phyloP scores from a whole-genome alignment of 2,113 vertebrate genomes.

The Pao palembangensis region DNA sequence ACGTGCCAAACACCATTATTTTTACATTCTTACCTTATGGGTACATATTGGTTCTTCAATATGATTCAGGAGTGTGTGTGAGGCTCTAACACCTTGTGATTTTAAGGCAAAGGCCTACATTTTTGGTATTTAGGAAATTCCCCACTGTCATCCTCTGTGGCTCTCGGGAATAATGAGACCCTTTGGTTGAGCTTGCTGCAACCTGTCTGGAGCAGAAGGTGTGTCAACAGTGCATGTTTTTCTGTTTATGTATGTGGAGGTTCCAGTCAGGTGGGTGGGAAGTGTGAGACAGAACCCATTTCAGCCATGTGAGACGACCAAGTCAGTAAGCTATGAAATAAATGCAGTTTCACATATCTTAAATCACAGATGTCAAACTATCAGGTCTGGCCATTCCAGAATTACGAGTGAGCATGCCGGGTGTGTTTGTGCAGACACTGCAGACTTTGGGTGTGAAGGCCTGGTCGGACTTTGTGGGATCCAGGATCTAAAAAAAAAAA shows the following conservation, averaged over 20 bases:
- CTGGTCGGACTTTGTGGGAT: constrained; percentile 64
- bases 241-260: constrained; percentile 23
- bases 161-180: constrained; percentile 39
- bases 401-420: constrained; percentile 54
- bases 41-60: constrained; percentile 15
- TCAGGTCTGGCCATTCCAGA: constrained; percentile 57
- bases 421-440: constrained; percentile 65
- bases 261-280: neutral
- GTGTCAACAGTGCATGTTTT: constrained; percentile 34
- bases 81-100: constrained; percentile 41
- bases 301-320: neutral
- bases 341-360: neutral
- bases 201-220: constrained; percentile 49
- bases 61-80: constrained; percentile 24
- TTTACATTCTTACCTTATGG: constrained; percentile 4
- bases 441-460: constrained; percentile 63
- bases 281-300: neutral
- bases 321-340: neutral
- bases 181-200: constrained; percentile 46
- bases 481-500: constrained; percentile 66
- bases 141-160: constrained; percentile 46
- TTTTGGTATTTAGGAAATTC: constrained; percentile 37
- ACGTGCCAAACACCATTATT: neutral
- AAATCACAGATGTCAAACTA: constrained; percentile 42
- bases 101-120: constrained; percentile 14